Conservation (phyloP, 1,140 invertebrate genomes). For the Diorhabda carinulata region DNA sequence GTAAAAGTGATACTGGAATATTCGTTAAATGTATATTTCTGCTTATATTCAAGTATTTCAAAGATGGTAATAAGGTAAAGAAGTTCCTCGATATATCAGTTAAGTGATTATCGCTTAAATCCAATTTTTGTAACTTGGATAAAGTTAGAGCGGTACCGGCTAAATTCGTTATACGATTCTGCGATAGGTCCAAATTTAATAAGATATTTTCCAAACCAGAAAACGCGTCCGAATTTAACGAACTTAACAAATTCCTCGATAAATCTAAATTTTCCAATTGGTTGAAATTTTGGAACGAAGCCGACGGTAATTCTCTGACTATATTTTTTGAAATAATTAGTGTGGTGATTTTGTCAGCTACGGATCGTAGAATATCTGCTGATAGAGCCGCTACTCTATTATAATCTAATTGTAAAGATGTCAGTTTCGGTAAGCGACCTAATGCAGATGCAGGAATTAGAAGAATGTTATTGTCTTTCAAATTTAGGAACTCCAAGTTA, state of each 20-base stretch:
- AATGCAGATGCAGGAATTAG: constrained; percentile 76
- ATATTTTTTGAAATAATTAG: constrained; percentile 77
- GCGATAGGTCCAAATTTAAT: constrained; percentile 67
- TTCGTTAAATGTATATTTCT: constrained; percentile 66
- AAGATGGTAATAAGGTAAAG: constrained; percentile 63
- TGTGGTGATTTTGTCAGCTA: constrained; percentile 58
- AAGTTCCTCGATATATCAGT: constrained; percentile 63
- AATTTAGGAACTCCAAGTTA: constrained; percentile 70
- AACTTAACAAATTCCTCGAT: constrained; percentile 71
- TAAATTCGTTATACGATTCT: constrained; percentile 69
- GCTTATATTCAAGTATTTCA: constrained; percentile 75
- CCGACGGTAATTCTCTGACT: constrained; percentile 76
- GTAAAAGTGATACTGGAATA: constrained; percentile 56
- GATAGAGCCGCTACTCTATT: constrained; percentile 84
- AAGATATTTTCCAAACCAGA: constrained; percentile 69
- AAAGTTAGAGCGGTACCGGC: constrained; percentile 62
- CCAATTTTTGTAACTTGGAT: constrained; percentile 63
- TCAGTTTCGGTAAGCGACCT: constrained; percentile 67
- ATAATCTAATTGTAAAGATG: constrained; percentile 72
- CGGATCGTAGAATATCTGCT: constrained; percentile 66
- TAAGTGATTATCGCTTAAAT: constrained; percentile 75
- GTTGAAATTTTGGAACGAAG: constrained; percentile 74
- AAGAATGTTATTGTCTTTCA: constrained; percentile 84
- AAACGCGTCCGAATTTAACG: constrained; percentile 70
- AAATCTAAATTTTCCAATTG: constrained; percentile 71